phyloP scores from a whole-genome alignment of 2,888 invertebrate genomes.

The Arge pagana region DNA sequence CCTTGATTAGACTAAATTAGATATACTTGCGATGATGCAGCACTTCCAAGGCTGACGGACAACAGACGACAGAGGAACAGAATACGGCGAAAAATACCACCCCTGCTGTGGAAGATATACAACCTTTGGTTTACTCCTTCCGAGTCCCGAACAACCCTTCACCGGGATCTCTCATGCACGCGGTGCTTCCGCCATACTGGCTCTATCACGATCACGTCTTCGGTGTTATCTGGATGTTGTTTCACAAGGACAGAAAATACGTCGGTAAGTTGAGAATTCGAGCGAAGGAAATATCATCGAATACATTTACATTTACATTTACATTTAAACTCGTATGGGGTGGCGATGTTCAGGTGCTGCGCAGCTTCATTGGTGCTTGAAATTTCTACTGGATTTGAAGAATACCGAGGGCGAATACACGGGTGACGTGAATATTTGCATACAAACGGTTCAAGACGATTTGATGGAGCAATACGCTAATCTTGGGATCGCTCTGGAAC shows the following conservation, averaged over 20 bases:
- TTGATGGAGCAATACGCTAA: slow-evolving; percentile 54
- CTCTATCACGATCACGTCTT: slow-evolving; percentile 56
- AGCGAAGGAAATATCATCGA: slow-evolving; percentile 25
- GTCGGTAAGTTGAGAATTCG: too few species aligned
- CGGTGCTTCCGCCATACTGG: slow-evolving; percentile 54
- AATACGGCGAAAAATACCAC: slow-evolving; percentile 9
- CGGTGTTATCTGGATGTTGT: slow-evolving; percentile 57
- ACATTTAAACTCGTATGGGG: slow-evolving; percentile 1
- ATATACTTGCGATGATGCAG: too few species aligned
- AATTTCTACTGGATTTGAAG: slow-evolving; percentile 52
- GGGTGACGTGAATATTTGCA: slow-evolving; percentile 52
- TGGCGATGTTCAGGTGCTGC: slow-evolving; percentile 51
- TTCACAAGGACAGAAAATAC: slow-evolving; percentile 41
- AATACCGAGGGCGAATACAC: slow-evolving; percentile 49
- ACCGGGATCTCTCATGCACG: slow-evolving; percentile 29
- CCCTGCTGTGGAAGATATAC: slow-evolving; percentile 25
- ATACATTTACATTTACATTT: slow-evolving; percentile 15
- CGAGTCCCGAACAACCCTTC: slow-evolving; percentile 21
- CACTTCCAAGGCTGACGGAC: too few species aligned
- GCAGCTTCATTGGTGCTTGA: slow-evolving; percentile 58
- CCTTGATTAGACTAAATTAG: too few species aligned
- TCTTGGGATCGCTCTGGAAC: slow-evolving; percentile 28
- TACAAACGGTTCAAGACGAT: slow-evolving; percentile 52
- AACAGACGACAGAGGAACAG: too few species aligned
- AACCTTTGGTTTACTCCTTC: slow-evolving; percentile 34